phyloP scores from a whole-genome alignment of 2,113 vertebrate genomes.

The Corythaixoides concolor region DNA sequence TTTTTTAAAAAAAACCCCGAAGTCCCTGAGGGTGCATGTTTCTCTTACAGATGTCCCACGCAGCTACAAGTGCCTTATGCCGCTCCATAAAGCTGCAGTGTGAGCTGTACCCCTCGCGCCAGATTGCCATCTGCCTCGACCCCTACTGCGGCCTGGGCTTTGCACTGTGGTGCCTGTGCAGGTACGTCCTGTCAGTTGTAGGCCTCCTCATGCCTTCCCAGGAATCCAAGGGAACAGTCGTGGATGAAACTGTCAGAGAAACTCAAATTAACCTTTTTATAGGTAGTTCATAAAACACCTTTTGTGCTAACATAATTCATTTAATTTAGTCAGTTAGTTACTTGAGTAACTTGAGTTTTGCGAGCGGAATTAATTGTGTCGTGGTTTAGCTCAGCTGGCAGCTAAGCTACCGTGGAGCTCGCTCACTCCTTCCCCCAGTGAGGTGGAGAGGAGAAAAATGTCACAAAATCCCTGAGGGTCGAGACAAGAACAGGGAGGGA shows the following conservation, averaged over 20 bases:
- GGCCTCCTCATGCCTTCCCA: neutral
- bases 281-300: neutral
- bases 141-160: constrained; percentile 97
- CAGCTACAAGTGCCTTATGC: constrained; percentile 95
- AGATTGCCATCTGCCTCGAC: constrained; percentile 96
- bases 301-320: neutral
- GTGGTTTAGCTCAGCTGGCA: too few species aligned
- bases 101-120: constrained; percentile 94
- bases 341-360: neutral
- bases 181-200: constrained; percentile 67
- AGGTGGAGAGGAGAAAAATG: too few species aligned
- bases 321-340: neutral
- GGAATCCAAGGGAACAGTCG: neutral
- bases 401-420: too few species aligned
- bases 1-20: neutral
- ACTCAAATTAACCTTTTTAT: neutral
- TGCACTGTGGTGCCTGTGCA: constrained; percentile 96
- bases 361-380: neutral
- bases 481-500: too few species aligned
- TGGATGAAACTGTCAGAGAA: neutral
- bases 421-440: too few species aligned
- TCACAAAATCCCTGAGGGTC: too few species aligned
- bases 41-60: constrained; percentile 88
- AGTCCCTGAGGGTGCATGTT: neutral
- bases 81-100: constrained; percentile 97